Conservation (phyloP, 2,797 vertebrate genomes). For the Cuniculus paca region DNA sequence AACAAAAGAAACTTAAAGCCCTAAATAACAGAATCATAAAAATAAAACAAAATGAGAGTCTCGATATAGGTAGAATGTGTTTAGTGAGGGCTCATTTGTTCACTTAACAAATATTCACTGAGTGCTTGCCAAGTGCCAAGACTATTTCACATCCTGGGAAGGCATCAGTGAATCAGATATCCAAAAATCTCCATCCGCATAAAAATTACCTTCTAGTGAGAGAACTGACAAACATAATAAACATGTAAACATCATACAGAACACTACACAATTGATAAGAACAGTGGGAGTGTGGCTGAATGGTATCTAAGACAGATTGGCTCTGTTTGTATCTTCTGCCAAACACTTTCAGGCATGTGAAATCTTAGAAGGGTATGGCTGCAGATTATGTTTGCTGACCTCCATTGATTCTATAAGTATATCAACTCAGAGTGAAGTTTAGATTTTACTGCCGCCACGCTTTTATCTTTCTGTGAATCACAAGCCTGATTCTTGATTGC, state of each 20-base stretch:
- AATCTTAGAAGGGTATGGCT: not conserved
- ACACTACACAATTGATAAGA: not conserved
- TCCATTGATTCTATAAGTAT: not conserved
- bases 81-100: not conserved
- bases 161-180: not conserved
- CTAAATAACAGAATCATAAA: constrained; percentile 41
- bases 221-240: not conserved
- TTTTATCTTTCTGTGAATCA: not conserved
- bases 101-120: constrained; percentile 17
- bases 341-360: not conserved
- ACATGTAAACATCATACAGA: not conserved
- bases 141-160: not conserved
- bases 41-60: not conserved
- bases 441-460: not conserved
- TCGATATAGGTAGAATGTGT: not conserved
- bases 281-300: not conserved
- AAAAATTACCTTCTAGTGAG: not conserved
- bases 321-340: constrained; percentile 27
- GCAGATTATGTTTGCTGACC: not conserved
- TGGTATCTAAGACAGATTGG: not conserved
- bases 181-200: not conserved
- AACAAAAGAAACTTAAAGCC: constrained; percentile 26
- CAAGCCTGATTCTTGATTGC: not conserved
- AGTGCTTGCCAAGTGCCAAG: not conserved
- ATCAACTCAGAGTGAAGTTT: not conserved